phyloP scores from a whole-genome alignment of 2,888 invertebrate species.

The Euclidia mi region DNA sequence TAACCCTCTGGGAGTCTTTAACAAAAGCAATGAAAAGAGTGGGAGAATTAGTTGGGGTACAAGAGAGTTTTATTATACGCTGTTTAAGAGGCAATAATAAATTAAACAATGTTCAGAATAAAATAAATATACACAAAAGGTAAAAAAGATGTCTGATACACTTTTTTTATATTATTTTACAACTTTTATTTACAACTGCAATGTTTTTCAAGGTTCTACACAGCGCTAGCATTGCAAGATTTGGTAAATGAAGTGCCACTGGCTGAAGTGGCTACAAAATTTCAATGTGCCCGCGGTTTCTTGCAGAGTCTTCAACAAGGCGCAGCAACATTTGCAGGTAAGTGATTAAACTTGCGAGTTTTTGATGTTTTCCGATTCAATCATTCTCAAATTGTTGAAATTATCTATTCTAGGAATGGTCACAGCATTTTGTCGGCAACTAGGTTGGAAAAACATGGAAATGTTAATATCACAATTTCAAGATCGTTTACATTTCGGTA shows the following conservation, averaged over 20 bases:
- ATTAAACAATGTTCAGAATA: constrained; percentile 86
- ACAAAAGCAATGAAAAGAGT: constrained; percentile 95
- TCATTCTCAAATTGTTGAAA: background rate
- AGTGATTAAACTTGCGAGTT: constrained; percentile 17
- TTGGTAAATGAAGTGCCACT: constrained; percentile 97
- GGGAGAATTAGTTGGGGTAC: constrained; percentile 96
- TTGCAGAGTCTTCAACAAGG: constrained; percentile 98
- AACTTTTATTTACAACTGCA: background rate
- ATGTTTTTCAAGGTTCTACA: constrained; percentile 92
- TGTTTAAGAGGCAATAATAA: constrained; percentile 93
- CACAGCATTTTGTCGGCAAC: constrained; percentile 97
- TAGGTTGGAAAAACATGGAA: constrained; percentile 98
- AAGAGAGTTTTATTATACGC: constrained; percentile 95
- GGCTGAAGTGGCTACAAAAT: constrained; percentile 94
- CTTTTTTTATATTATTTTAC: background rate
- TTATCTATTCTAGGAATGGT: constrained; percentile 94
- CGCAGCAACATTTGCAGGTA: constrained; percentile 98
- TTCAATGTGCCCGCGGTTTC: constrained; percentile 96
- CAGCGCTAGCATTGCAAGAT: constrained; percentile 97
- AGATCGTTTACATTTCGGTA: constrained; percentile 97
- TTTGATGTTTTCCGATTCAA: background rate
- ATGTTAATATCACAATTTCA: constrained; percentile 97
- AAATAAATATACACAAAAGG: constrained; percentile 92
- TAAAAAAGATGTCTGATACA: too few relatives aligned
- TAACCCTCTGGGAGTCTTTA: constrained; percentile 95